Conservation (phyloP, 1,140 invertebrate genomes). For the Streblospio benedicti region DNA sequence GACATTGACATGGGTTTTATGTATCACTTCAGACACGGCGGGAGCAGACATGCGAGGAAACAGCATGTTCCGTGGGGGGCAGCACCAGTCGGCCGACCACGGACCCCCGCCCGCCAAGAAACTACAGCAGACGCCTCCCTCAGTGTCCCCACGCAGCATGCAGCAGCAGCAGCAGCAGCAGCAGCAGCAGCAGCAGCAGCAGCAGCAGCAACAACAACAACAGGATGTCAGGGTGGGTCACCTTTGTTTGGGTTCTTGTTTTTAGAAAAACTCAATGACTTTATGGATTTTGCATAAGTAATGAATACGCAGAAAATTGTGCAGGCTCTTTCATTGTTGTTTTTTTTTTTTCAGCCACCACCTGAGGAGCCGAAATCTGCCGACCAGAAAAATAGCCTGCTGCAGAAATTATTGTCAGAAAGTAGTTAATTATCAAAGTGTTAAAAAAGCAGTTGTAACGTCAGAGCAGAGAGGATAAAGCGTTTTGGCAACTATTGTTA, state of each 20-base stretch:
- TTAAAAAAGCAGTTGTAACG: no score
- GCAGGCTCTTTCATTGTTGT: background rate
- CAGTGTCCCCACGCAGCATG: background rate
- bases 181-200: background rate
- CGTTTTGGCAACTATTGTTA: no score
- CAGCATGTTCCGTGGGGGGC: constrained; percentile 35
- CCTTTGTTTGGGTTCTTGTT: background rate
- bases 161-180: background rate
- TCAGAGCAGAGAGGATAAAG: no score
- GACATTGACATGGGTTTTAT: background rate
- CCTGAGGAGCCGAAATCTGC: constrained; percentile 25
- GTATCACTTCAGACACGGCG: constrained; percentile 20
- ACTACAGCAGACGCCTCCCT: background rate
- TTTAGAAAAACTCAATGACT: background rate
- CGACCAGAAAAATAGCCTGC: constrained; percentile 29
- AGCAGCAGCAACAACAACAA: background rate
- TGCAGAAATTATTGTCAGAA: constrained; percentile 29
- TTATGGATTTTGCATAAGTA: background rate
- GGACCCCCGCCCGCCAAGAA: background rate
- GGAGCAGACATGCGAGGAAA: constrained; percentile 27
- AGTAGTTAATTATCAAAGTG: background rate
- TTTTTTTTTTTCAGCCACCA: constrained; percentile 21
- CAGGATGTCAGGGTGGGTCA: background rate
- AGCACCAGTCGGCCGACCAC: no score
- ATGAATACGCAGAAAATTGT: background rate